A percentile compares a stretch with the other conserved stretches of the same genome.
Evolutionary conservation across 2,888 invertebrate species (phyloP).

Genomic region (Calameuta filiformis): DNA sequence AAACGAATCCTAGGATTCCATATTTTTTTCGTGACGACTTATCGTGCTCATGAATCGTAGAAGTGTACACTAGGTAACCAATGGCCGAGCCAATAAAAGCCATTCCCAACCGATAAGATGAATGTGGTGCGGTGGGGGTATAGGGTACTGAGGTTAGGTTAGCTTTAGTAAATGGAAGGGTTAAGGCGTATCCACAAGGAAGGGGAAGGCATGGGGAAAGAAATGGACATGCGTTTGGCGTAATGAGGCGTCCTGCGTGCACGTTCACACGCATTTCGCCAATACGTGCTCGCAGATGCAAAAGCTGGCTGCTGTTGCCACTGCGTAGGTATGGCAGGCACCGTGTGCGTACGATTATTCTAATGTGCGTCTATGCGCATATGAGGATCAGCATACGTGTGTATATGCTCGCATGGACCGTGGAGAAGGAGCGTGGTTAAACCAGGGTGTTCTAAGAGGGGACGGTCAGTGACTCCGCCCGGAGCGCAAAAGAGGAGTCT

Average conservation of each 20-base stretch:
- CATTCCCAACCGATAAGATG: not conserved
- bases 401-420: not conserved
- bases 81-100: not conserved
- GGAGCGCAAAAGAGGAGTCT: slow-evolving; percentile 6
- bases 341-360: not conserved
- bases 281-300: not conserved
- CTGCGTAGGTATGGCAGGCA: not conserved
- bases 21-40: not conserved
- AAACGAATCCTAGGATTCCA: not conserved
- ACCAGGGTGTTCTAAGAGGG: not conserved
- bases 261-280: not conserved
- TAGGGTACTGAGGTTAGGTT: not conserved
- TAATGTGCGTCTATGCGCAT: not conserved
- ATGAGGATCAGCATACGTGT: not conserved
- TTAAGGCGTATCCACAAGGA: not conserved
- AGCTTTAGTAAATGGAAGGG: not conserved
- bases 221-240: not conserved
- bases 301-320: not conserved
- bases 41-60: not conserved
- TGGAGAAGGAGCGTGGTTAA: not conserved
- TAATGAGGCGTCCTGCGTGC: not conserved
- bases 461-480: slow-evolving; percentile 8
- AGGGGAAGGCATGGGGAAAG: not conserved
- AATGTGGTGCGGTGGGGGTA: not conserved
- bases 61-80: not conserved